Base-by-base conservation (phyloP, 2,113 vertebrate species). In the Scomber colias region DNA sequence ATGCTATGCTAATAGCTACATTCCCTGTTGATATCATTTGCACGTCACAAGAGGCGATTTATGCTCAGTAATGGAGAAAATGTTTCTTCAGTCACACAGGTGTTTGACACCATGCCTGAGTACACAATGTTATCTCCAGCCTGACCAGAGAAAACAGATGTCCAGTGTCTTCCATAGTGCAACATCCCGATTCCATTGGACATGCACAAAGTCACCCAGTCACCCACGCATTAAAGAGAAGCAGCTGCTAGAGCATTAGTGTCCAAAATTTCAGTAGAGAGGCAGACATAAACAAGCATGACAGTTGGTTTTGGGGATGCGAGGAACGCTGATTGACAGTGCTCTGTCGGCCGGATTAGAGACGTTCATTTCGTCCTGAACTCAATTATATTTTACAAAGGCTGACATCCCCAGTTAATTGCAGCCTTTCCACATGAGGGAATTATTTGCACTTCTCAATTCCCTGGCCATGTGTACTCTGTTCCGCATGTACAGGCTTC, bases 331-430 rank as follows among this genome's bases (percentile, higher is more conserved):
- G 94, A 95, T 93, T 95, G 94, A 94, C 95, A 94, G 93, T 63
- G 77, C 92, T 94, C 93, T 84, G 93, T 94, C 88, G 90, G 93
- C 77, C 73, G 93, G 94, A 95, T 95, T 95, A 95, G 89, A 94
- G 92, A 92, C 93, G 86, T 93, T 93, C 89, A 92, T 93, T 94
- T 93, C 85, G 89, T 94, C 92, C 93, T 92, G 93, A 95, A 95
- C 94, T 95, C 95, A 95, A 95, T 95, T 95, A 94, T 94, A 94
- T 93, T 95, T 95, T 92, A 94, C 94, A 95, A 95, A 95, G 93
- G 89, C 92, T 94, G 94, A 95, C 94, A 95, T 94, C 95, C 93
- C 91, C 91, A 93, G 94, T 93, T 95, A 95, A 95, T 95, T 95
- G 92, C 92, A 90, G 89, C 90, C 94, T 94, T 95, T 94, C 94